Conservation (phyloP, 2,888 invertebrate genomes). For the Drosophila greeni region DNA sequence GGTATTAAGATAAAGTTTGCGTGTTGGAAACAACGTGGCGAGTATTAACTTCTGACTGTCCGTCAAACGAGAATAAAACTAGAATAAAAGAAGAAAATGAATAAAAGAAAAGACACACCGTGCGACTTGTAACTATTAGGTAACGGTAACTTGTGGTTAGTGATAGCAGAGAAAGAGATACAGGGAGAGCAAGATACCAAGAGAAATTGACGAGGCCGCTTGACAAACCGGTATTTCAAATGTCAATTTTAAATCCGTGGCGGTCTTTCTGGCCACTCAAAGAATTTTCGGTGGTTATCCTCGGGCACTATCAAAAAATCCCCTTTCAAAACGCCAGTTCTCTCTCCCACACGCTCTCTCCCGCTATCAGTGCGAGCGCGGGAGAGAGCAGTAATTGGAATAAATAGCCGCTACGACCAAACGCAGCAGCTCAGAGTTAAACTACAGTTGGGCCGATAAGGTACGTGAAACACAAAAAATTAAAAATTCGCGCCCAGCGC, state of each 20-base stretch:
- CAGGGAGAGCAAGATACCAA: constrained; percentile 3
- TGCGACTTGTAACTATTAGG: neutral
- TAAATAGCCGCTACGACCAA: constrained; percentile 29
- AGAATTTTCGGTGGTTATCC: constrained; percentile 23
- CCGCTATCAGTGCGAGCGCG: constrained; percentile 9
- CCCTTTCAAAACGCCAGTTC: constrained; percentile 29
- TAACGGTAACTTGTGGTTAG: constrained; percentile 21
- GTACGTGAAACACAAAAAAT: constrained; percentile 24
- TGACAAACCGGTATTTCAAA: constrained; percentile 18
- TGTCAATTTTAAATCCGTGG: constrained; percentile 12
- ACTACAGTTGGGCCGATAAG: constrained; percentile 47
- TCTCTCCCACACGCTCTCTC: constrained; percentile 14
- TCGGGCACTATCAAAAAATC: constrained; percentile 52
- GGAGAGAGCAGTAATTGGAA: constrained; percentile 17
- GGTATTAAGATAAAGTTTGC: constrained; percentile 63
- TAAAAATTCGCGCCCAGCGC: no score
- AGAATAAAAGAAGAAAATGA: no score
- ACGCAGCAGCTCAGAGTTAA: constrained; percentile 21
- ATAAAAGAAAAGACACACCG: no score
- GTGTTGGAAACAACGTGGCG: constrained; percentile 49
- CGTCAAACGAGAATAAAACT: constrained; percentile 45
- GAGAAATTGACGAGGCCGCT: constrained; percentile 7
- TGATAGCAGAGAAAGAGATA: constrained; percentile 8
- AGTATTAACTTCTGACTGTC: constrained; percentile 38
- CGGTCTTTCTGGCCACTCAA: constrained; percentile 14